Conservation (phyloP, 2,797 vertebrate species). For the Sandelia bainsii region DNA sequence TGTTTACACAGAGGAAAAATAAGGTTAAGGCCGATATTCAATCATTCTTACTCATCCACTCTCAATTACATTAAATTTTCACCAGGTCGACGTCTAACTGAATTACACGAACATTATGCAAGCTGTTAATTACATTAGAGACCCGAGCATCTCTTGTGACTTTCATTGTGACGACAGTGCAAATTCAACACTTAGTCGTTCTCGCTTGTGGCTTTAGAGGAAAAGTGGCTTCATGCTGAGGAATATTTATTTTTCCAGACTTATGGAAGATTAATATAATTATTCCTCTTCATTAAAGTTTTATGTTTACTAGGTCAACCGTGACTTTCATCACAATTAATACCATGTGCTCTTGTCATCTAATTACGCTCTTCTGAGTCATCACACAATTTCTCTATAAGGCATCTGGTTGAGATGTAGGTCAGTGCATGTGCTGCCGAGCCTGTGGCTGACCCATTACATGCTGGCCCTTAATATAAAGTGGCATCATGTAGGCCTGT, state of each 20-base stretch:
- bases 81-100: constrained; percentile 47
- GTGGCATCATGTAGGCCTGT: constrained; percentile 34
- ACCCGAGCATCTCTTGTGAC: constrained; percentile 38
- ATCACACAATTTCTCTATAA: constrained; percentile 34
- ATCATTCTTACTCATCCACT: constrained; percentile 13
- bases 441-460: constrained; percentile 27
- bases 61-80: constrained; percentile 34
- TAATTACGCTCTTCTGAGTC: constrained; percentile 53
- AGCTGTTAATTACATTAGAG: constrained; percentile 56
- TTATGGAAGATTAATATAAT: constrained; percentile 4
- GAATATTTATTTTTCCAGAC: constrained; percentile 16
- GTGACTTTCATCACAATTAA: constrained; percentile 33
- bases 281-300: constrained; percentile 47
- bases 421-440: constrained; percentile 49
- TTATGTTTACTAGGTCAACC: constrained; percentile 38
- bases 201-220: background rate
- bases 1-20: background rate
- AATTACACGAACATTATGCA: constrained; percentile 39
- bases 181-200: background rate
- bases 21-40: background rate
- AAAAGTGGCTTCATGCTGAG: constrained; percentile 6
- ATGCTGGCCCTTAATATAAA: constrained; percentile 36
- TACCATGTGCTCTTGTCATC: constrained; percentile 7
- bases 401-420: constrained; percentile 55
- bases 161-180: constrained; percentile 18